Evolutionary conservation across 2,888 invertebrate species (phyloP).

Genomic region (Dimorphilus gyrociliatus): DNA sequence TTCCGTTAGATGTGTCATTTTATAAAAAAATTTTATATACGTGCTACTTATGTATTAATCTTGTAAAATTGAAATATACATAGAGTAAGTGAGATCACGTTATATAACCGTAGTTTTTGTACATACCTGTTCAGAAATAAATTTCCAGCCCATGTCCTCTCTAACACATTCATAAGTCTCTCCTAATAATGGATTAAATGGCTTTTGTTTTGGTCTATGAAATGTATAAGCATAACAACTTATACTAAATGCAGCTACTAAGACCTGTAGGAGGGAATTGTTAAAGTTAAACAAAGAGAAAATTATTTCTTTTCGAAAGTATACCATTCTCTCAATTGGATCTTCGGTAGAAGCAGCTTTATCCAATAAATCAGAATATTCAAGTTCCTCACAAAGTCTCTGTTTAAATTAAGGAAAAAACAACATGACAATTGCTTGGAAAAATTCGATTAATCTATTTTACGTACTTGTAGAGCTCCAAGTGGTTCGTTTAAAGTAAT

Average conservation of each 20-base stretch:
- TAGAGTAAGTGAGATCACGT: too few species aligned
- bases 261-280: too few species aligned
- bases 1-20: too few species aligned
- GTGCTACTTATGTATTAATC: too few species aligned
- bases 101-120: too few species aligned
- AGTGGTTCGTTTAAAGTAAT: slow-evolving; percentile 68
- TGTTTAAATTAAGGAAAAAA: slow-evolving; percentile 27
- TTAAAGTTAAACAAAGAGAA: too few species aligned
- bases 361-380: slow-evolving; percentile 63
- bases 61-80: too few species aligned
- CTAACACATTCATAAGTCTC: slow-evolving; percentile 66
- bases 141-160: slow-evolving; percentile 59
- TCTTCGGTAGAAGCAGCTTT: slow-evolving; percentile 51
- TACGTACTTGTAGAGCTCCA: slow-evolving; percentile 56
- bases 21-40: too few species aligned
- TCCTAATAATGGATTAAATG: slow-evolving; percentile 64
- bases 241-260: slow-evolving; percentile 63
- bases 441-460: too few species aligned
- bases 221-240: slow-evolving; percentile 56
- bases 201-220: slow-evolving; percentile 62
- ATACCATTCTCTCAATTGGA: slow-evolving; percentile 54
- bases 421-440: too few species aligned
- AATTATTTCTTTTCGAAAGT: slow-evolving; percentile 5
- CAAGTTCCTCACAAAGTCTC: slow-evolving; percentile 64
- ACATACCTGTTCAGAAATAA: slow-evolving; percentile 57